Evolutionary conservation across 2,888 invertebrate genomes (phyloP), one percentile per base, ranked within the genome.

Genomic region (Yponomeuta sedellus): DNA sequence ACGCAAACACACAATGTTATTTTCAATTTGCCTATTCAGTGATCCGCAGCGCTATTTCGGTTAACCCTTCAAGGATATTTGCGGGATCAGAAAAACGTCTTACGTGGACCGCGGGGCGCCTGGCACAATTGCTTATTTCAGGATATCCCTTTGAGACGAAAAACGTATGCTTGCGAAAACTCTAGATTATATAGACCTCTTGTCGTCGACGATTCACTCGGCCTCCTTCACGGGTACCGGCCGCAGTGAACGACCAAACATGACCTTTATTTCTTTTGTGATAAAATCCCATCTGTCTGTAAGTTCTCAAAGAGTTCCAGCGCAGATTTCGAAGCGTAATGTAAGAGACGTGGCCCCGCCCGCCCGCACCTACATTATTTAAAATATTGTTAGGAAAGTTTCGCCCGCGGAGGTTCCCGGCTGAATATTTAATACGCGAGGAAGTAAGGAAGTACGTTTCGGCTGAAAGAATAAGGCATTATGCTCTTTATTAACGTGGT

Each of bases 381-480:
- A 62, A 62, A 62, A 62, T 62, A 34, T 62, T 62, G 62, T 62
- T 62, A 62, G 34, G 39, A 62, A 62, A 62, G 8, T 62, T 62
- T 39, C 10, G 39, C 16, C 34, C 10, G 34, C 19, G 59, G 39
- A 34, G 28, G 25, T 62, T 34, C 34, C 10, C 16, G 19, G n/a
- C 62, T 62, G 62, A 62, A 62, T 62, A 62, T 62, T 62, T 62
- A 62, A 62, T 39, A 59, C 44, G 12, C 44, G 10, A 44, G 44
- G 44, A 44, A 44, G 44, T 12, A 52, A 16, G 44, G 34, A 10
- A 34, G 34, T 34, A 34, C 34, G 34, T 34, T 16, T 52, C 44
- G 44, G 44, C 44, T 12, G 44, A 52, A 52, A 52, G 16, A 16
- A 52, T 16, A 52, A 12, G 44, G 44, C 44, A 52, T 52, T 16